A percentile compares a stretch with the other conserved stretches of the same genome.
Conservation (phyloP, 2,113 vertebrate genomes). For the Equus przewalskii region DNA sequence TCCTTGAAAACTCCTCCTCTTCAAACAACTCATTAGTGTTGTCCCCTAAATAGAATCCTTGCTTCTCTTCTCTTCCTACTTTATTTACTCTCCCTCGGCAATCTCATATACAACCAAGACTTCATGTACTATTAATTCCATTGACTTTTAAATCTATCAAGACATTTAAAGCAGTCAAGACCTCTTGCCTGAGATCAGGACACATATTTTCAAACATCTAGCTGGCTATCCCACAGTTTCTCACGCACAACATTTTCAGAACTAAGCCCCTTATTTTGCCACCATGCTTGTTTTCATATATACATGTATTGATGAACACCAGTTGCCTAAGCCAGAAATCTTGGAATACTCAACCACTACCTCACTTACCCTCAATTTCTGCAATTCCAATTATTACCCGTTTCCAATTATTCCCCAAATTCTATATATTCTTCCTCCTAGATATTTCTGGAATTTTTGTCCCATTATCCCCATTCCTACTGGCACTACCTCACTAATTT, state of each 20-base stretch:
- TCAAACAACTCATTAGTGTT: not conserved
- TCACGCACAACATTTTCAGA: not conserved
- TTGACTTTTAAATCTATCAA: not conserved
- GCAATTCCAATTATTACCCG: no score
- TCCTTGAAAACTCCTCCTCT: not conserved
- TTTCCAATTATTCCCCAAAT: not conserved
- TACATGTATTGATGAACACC: not conserved
- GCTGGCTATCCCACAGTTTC: not conserved
- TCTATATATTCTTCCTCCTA: not conserved
- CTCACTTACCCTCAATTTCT: not conserved
- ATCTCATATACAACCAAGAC: not conserved
- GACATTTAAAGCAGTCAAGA: not conserved
- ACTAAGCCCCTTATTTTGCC: not conserved
- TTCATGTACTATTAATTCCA: not conserved
- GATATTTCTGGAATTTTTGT: not conserved
- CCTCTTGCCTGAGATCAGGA: not conserved
- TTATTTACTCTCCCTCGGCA: not conserved
- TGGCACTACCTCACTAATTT: not conserved
- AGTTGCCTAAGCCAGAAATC: not conserved
- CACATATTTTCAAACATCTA: not conserved
- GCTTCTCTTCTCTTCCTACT: not conserved
- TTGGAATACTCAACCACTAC: not conserved
- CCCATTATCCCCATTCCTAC: not conserved
- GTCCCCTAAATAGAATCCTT: not conserved
- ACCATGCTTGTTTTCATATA: not conserved